Evolutionary conservation across 2,113 vertebrate genomes (phyloP), one percentile per base, ranked within the genome.

Genomic region (Natator depressus): DNA sequence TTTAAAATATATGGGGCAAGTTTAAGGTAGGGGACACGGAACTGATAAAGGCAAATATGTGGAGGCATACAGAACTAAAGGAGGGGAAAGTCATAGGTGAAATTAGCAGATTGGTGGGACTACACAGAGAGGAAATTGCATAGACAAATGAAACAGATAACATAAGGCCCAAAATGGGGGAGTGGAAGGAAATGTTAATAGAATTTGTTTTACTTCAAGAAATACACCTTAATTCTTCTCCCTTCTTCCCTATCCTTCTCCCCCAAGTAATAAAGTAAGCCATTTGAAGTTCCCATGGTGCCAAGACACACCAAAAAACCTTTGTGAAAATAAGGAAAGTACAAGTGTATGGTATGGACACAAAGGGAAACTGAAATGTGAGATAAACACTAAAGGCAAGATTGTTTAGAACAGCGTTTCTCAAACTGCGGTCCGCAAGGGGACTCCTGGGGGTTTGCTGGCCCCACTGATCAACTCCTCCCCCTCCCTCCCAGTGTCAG

Each of bases 161-260:
- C 2, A 20, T 31, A 87, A 91, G 92, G 89, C 12, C 57, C 89
- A 69, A n/a, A 76, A 76, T 49, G 1, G 0, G 62, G 11, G 2
- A 31, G 79, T 54, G 3, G 51, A n/a, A 31, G 50, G 69, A 85
- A 19, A 91, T 51, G 3, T 3, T 12, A 92, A 22, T 8, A 53
- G 94, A 31, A 92, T 35, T 35, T 80, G 87, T 51, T 86, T 55
- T 87, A 54, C 79, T 87, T 94, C 38, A 85, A 82, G 93, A 76
- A 81, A 89, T 76, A 17, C 24, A 75, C 5, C 1, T 2, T 1
- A 51, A 87, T 27, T 59, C 10, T 84, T 89, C 11, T 75, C 29
- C 31, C 62, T n/a, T 90, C 92, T 78, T 76, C 5, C 16, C 10
- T 11, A 54, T 85, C 89, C 80, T 92, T 87, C 8, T 90, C 38